Conservation (phyloP, 2,113 vertebrate species). For the Pituophis catenifer region DNA sequence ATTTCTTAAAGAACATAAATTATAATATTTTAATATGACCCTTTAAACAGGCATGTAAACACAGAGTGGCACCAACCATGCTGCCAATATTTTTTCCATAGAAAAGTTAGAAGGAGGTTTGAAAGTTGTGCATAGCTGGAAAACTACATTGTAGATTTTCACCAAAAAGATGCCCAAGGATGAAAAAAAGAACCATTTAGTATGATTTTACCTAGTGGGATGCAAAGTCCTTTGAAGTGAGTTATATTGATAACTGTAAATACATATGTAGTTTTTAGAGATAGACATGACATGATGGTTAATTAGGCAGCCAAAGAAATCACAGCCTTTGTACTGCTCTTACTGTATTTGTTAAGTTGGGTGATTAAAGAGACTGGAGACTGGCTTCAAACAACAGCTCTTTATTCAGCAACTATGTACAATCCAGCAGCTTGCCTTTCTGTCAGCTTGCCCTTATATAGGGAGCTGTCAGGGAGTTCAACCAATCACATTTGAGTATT, state of each 20-base stretch:
- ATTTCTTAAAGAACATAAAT: neutral
- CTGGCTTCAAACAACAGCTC: too few species aligned
- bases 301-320: neutral
- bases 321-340: neutral
- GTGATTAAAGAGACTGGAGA: too few species aligned
- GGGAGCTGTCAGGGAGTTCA: too few species aligned
- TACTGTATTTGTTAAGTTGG: too few species aligned
- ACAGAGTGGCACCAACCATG: neutral
- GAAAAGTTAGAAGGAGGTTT: neutral
- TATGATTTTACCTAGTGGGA: neutral
- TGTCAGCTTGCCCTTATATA: too few species aligned
- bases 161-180: neutral
- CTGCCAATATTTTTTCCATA: neutral
- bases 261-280: neutral
- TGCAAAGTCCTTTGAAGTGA: neutral
- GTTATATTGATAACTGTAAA: neutral
- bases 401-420: too few species aligned
- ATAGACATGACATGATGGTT: neutral
- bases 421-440: too few species aligned
- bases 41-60: neutral
- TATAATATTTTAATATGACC: neutral
- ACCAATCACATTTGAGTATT: too few species aligned
- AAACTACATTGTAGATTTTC: neutral
- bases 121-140: neutral
- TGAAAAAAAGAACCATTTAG: neutral